Conservation (phyloP, 2,888 invertebrate genomes). For the Liposcelis brunnea region DNA sequence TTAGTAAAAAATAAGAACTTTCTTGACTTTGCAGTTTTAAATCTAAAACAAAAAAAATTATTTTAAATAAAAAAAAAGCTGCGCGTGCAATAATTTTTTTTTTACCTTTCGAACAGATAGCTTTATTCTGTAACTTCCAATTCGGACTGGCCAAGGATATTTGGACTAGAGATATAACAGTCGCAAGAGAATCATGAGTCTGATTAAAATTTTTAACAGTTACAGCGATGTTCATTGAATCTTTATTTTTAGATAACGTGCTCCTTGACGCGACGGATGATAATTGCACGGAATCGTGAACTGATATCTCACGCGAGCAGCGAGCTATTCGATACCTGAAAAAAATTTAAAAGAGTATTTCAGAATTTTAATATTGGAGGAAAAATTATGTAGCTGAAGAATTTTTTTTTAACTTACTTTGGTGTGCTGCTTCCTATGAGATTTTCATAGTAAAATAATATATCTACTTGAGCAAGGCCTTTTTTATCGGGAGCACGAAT, state of each 20-base stretch:
- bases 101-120: slow-evolving; percentile 16
- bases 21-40: slow-evolving; percentile 27
- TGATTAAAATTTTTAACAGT: slow-evolving; percentile 51
- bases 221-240: slow-evolving; percentile 46
- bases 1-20: slow-evolving; percentile 32
- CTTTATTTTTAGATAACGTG: slow-evolving; percentile 26
- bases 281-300: slow-evolving; percentile 40
- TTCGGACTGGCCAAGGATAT: slow-evolving; percentile 40
- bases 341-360: too few species aligned
- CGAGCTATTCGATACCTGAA: slow-evolving; percentile 40
- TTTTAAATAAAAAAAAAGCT: too few species aligned
- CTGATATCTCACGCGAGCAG: slow-evolving; percentile 43
- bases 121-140: slow-evolving; percentile 35
- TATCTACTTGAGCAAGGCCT: slow-evolving; percentile 42
- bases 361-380: too few species aligned
- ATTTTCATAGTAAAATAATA: slow-evolving; percentile 58
- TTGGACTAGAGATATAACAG: slow-evolving; percentile 36
- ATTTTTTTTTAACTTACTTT: slow-evolving; percentile 15
- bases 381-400: too few species aligned
- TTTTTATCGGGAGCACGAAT: slow-evolving; percentile 48
- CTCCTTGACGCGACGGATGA: slow-evolving; percentile 36
- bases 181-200: slow-evolving; percentile 39
- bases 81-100: not conserved
- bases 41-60: slow-evolving; percentile 17
- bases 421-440: slow-evolving; percentile 20